Percentiles rank a stretch among this genome's conserved stretches.
Evolutionary conservation across 2,797 vertebrate genomes (phyloP).

Genomic region (Characodon lateralis): DNA sequence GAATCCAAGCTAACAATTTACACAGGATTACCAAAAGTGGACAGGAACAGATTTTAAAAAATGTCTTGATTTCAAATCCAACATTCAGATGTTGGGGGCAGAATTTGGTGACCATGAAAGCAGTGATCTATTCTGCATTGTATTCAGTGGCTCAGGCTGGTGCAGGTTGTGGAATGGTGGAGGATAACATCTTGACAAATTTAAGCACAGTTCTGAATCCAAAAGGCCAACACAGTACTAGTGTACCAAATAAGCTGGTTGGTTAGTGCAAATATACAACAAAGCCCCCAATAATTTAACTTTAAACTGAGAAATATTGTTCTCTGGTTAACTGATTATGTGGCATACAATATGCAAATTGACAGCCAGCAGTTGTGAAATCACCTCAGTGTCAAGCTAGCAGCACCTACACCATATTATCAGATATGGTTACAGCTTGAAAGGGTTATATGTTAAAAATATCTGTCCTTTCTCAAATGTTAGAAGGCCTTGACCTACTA

Average conservation of each 20-base stretch:
- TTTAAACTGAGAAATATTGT: not conserved
- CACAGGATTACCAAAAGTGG: not conserved
- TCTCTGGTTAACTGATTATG: not conserved
- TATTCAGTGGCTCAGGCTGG: not conserved
- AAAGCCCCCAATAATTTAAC: not conserved
- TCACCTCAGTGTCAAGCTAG: not conserved
- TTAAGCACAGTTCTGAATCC: not conserved
- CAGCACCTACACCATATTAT: not conserved
- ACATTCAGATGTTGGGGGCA: not conserved
- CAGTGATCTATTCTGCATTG: not conserved
- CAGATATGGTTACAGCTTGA: not conserved
- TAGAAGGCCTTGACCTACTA: slow-evolving; percentile 2
- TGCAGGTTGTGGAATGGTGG: not conserved
- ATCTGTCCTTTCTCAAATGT: not conserved
- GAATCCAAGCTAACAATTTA: not conserved
- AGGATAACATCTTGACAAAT: not conserved
- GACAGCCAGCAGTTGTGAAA: not conserved
- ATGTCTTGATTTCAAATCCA: not conserved
- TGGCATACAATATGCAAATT: not conserved
- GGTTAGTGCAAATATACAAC: not conserved
- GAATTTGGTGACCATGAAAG: not conserved
- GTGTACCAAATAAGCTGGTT: not conserved
- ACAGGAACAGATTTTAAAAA: not conserved
- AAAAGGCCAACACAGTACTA: not conserved
- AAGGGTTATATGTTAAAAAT: not conserved